Conservation (phyloP, 2,888 invertebrate species). For the Dyspetes luteomarginatus region DNA sequence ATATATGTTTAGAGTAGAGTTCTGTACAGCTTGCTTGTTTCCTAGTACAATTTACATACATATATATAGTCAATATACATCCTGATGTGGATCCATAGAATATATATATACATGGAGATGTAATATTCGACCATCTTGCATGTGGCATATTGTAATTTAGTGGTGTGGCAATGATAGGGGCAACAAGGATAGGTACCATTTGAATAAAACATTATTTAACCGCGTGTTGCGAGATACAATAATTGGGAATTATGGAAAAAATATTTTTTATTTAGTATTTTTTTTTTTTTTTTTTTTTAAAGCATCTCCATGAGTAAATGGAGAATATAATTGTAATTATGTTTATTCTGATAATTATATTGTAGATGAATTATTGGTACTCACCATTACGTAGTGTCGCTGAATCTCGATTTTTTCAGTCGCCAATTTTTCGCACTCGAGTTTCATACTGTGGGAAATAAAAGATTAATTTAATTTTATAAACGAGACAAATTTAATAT, state of each 20-base stretch:
- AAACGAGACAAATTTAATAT: too few species aligned
- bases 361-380: conserved; percentile 79
- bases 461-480: conserved; percentile 14
- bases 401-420: conserved; percentile 96
- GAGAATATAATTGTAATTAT: too few species aligned
- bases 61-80: conserved; percentile 6
- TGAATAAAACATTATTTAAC: too few species aligned
- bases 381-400: conserved; percentile 95
- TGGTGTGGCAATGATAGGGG: background rate
- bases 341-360: too few species aligned
- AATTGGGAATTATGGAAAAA: background rate
- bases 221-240: background rate
- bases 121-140: conserved; percentile 45
- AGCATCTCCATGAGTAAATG: too few species aligned
- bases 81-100: background rate
- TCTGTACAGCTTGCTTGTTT: conserved; percentile 48
- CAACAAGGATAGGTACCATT: too few species aligned
- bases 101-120: conserved; percentile 1
- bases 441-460: conserved; percentile 87
- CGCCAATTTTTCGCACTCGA: conserved; percentile 95
- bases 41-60: conserved; percentile 10
- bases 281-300: conserved; percentile 2
- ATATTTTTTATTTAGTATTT: conserved; percentile 15
- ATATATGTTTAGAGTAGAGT: conserved; percentile 11
- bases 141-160: conserved; percentile 40